Evolutionary conservation across 2,797 vertebrate genomes (phyloP).

Genomic region (Onychomys leucogaster): DNA sequence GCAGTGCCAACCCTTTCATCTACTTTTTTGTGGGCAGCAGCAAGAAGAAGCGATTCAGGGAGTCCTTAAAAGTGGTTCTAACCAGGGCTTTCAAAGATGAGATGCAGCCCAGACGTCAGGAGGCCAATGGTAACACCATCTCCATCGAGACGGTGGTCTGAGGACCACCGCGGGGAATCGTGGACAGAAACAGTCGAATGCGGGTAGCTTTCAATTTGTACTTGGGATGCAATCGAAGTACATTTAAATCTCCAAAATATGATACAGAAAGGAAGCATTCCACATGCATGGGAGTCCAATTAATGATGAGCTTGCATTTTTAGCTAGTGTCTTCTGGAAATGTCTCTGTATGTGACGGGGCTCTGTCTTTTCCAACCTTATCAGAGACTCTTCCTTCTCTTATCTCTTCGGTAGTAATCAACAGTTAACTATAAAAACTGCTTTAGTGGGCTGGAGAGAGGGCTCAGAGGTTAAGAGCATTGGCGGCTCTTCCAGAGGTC

Average conservation of each 20-base stretch:
- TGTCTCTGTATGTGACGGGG: fast-evolving
- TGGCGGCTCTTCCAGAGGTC: too few relatives aligned
- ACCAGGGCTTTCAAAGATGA: constrained; percentile 87
- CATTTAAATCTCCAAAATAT: background rate
- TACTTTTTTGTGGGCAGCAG: constrained; percentile 90
- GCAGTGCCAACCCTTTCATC: constrained; percentile 87
- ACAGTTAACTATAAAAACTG: background rate
- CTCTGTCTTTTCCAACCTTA: background rate
- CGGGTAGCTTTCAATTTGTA: background rate
- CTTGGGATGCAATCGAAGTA: background rate
- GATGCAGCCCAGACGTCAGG: constrained; percentile 77
- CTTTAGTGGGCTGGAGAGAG: too few relatives aligned
- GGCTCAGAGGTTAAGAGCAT: too few relatives aligned
- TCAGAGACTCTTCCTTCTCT: background rate
- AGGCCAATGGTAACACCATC: constrained; percentile 69
- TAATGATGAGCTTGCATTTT: background rate
- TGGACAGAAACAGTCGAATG: background rate
- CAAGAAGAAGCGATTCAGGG: constrained; percentile 88
- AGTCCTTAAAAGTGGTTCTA: constrained; percentile 88
- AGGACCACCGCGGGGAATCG: background rate
- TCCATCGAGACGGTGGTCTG: constrained; percentile 85
- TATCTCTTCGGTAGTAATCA: background rate
- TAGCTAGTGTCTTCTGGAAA: background rate
- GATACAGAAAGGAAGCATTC: background rate
- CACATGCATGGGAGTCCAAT: background rate